Percentiles rank a stretch among this genome's conserved stretches.
Evolutionary conservation across 2,113 vertebrate species (phyloP).

Genomic region (Paratilapia polleni): DNA sequence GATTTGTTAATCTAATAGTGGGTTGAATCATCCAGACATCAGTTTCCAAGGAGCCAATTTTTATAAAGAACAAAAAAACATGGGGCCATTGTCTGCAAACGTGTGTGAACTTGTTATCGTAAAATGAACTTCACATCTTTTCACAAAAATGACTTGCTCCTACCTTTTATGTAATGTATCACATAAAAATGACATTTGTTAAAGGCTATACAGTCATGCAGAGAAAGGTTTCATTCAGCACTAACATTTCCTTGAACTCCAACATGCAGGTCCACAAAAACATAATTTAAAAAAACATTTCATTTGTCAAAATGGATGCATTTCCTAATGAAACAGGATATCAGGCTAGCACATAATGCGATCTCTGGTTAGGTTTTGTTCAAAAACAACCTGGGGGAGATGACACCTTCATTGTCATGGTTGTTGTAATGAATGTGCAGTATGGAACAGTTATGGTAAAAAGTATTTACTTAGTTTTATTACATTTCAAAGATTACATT

Average conservation of each 20-base stretch:
- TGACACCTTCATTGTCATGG: not conserved
- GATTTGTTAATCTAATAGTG: conserved; percentile 39
- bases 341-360: not conserved
- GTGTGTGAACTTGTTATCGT: not conserved
- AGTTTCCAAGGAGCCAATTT: not conserved
- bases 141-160: not conserved
- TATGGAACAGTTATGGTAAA: not conserved
- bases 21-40: not conserved
- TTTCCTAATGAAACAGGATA: not conserved
- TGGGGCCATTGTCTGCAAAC: conserved; percentile 5
- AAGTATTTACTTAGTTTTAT: not conserved
- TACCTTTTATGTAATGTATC: conserved; percentile 3
- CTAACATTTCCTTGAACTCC: not conserved
- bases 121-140: not conserved
- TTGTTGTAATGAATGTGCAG: not conserved
- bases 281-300: not conserved
- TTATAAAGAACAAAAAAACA: conserved; percentile 12
- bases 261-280: not conserved
- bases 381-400: not conserved
- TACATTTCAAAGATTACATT: not conserved
- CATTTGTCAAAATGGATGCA: not conserved
- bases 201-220: not conserved
- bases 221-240: conserved; percentile 20
- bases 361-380: not conserved
- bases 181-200: conserved; percentile 25